Evolutionary conservation across 2,113 vertebrate species (phyloP), one percentile per base, ranked within the genome.

Genomic region (Zosterops lateralis): DNA sequence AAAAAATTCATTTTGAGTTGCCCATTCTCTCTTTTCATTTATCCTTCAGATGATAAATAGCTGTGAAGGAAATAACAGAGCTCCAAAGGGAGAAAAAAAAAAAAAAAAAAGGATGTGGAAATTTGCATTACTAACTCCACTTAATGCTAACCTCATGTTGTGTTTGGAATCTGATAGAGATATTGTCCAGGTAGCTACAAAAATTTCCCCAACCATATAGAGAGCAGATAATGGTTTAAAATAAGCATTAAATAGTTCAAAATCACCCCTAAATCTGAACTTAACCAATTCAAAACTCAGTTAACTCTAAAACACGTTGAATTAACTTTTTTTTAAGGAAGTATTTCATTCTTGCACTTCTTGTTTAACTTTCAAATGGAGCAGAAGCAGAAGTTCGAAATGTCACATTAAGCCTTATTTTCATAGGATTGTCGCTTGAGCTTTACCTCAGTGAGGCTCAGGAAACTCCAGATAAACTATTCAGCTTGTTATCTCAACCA

Each of bases 341-440:
- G 9, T 3, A 45, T 74, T 89, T 78, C 0, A 47, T 93, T 92
- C 54, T 84, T 89, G 68, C 40, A 75, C 60, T 95, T 96, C 87
- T 89, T 57, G 60, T 95, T 93, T 76, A 32, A 45, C 85, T 93
- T 92, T 88, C 14, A 36, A 87, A 64, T 29, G 32, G 47, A 57
- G 22, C 76, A 91, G 74, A 94, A 95, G 67, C 84, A 96, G 91
- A 87, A 94, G 91, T 75, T 70, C 2, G 4, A 95, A 95, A 89
- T 81, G 56, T 57, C 86, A 79, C 45, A 44, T 44, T 76, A 86
- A 93, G 32, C 44, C 50, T 75, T 86, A 38, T 71, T 94, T 60
- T 92, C 40, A 17, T 21, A 53, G 84, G 83, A 70, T 12, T 81
- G 48, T 56, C 72, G 9, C 80, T 72, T 83, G 54, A 86, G 25